Conservation (phyloP, 1,140 invertebrate species). For the Solenopsis invicta region DNA sequence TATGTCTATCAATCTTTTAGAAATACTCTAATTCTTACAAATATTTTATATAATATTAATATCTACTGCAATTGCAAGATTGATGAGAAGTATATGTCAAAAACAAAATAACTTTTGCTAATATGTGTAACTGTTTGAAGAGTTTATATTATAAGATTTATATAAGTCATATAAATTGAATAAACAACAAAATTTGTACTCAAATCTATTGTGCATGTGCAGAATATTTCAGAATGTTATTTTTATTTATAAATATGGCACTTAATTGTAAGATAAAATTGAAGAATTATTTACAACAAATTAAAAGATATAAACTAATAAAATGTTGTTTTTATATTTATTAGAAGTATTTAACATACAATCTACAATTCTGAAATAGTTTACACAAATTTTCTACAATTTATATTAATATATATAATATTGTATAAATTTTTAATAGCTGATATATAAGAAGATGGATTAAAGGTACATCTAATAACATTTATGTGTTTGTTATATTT, state of each 20-base stretch:
- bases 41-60: not conserved
- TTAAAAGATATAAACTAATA: not conserved
- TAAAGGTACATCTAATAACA: slow-evolving; percentile 1
- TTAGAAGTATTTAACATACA: not conserved
- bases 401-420: slow-evolving; percentile 26
- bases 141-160: not conserved
- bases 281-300: not conserved
- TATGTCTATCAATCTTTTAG: not conserved
- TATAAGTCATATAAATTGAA: not conserved
- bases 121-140: not conserved
- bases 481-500: not conserved
- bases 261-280: not conserved
- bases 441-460: slow-evolving; percentile 10
- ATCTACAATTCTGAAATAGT: not conserved
- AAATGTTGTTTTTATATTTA: not conserved
- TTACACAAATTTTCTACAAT: not conserved
- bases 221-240: not conserved
- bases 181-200: slow-evolving; percentile 2
- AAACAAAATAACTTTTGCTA: not conserved
- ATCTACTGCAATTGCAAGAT: no score
- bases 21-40: not conserved
- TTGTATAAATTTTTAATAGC: slow-evolving; percentile 21
- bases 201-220: not conserved
- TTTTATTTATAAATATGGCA: not conserved
- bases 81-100: not conserved